Conservation (phyloP, 2,888 invertebrate species). For the Eucera pruinosa region DNA sequence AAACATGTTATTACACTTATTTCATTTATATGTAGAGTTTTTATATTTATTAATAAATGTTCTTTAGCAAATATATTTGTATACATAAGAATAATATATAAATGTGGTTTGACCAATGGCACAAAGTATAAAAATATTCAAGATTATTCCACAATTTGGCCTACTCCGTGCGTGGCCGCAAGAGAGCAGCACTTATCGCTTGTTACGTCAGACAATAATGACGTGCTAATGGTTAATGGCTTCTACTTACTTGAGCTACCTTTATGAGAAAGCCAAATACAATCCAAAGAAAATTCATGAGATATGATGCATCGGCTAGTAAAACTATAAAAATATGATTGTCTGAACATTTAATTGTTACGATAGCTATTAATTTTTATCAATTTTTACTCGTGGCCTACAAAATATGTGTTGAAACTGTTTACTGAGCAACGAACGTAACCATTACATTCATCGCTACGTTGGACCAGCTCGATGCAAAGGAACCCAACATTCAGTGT, state of each 20-base stretch:
- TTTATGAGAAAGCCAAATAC: conserved; percentile 77
- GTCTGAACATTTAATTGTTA: conserved; percentile 71
- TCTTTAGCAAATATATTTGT: conserved; percentile 5
- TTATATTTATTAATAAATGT: not conserved
- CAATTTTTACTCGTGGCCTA: conserved; percentile 60
- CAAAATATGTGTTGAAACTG: conserved; percentile 70
- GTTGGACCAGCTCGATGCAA: conserved; percentile 77
- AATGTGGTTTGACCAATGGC: conserved; percentile 38
- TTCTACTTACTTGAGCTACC: conserved; percentile 75
- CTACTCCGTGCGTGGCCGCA: not conserved
- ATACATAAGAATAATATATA: not conserved
- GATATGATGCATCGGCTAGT: conserved; percentile 87
- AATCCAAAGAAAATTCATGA: conserved; percentile 87
- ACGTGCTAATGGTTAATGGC: conserved; percentile 77
- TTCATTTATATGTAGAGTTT: not conserved
- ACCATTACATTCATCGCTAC: conserved; percentile 67
- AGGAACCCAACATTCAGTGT: conserved; percentile 70
- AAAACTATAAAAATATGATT: conserved; percentile 87
- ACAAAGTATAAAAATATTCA: conserved; percentile 23
- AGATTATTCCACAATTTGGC: conserved; percentile 39
- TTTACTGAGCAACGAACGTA: conserved; percentile 67
- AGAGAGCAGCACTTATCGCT: conserved; percentile 63
- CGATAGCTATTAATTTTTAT: conserved; percentile 66
- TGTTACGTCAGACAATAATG: conserved; percentile 73
- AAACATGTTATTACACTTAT: not conserved